Evolutionary conservation across 2,797 vertebrate species (phyloP), one percentile per base, ranked within the genome.

Genomic region (Xenopus petersii): DNA sequence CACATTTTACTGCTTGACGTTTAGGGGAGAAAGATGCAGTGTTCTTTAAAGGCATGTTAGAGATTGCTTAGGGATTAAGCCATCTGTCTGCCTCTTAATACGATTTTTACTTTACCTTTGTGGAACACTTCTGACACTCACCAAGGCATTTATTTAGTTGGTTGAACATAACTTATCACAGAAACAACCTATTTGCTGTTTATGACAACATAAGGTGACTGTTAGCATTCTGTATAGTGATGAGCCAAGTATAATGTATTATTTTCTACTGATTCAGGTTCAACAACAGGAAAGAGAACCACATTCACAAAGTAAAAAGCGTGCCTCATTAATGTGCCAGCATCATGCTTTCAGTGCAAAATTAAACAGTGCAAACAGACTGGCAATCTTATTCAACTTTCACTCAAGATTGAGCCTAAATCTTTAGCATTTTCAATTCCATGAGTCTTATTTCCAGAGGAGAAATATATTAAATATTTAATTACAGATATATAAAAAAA

Each of bases 61-160:
- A 36, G 26, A 36, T 16, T 42, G 60, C 30, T 63, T 33, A 63
- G 60, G 60, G 60, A 63, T 36, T 36, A 63, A 11, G 60, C 60
- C 60, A 63, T 63, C 60, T 63, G 60, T 63, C 26, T 36, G 60
- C 60, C 26, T 63, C 60, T 36, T 63, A 63, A 63, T 63, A 36
- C 4, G 5, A 63, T 33, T 63, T 33, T 63, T 63, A 63, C 24
- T 4, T 36, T 63, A 63, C 60, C 60, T 63, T 63, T 63, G 60
- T 63, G 60, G 60, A 36, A 36, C 60, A 63, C 26, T 63, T 63
- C 60, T 63, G 60, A 63, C 24, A 24, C 60, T 63, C 60, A 15
- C 60, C 30, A 24, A 63, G 60, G 42, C 60, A 63, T 63, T 63
- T 36, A 63, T 63, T 63, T 63, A 63, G 60, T 33, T 63, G 60